Percentiles rank a stretch among this genome's conserved stretches.
These are phyloP conservation scores for Tachuris rubrigastra DNA, from an alignment of 2,113 vertebrate genomes.

Conservation along the genomic window DNA sequence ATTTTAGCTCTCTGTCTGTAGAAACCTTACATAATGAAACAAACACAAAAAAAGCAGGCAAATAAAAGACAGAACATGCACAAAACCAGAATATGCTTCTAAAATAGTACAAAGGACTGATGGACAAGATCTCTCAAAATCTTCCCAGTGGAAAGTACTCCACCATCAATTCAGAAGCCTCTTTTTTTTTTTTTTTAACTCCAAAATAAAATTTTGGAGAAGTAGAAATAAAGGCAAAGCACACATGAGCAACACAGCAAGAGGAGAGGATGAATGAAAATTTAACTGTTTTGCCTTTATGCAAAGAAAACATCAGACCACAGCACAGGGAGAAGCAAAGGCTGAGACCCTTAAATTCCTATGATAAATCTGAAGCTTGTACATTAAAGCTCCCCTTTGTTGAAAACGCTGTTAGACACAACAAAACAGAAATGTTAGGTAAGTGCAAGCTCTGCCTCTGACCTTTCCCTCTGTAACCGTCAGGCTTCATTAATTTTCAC, in stretches of 20 bases:
- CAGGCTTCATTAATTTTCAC: conserved; percentile 82
- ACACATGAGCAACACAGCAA: not conserved
- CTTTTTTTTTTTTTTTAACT: not conserved
- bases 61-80: not conserved
- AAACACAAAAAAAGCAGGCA: not conserved
- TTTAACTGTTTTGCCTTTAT: conserved; percentile 15
- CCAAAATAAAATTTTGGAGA: not conserved
- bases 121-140: not conserved
- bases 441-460: conserved; percentile 73
- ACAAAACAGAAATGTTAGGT: conserved; percentile 74
- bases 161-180: not conserved
- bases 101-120: not conserved
- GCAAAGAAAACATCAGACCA: conserved; percentile 35
- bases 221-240: conserved; percentile 1
- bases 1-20: not conserved
- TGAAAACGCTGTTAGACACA: conserved; percentile 72
- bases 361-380: conserved; percentile 63
- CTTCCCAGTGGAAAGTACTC: not conserved
- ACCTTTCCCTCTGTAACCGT: conserved; percentile 78
- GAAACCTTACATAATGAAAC: not conserved
- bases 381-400: conserved; percentile 68
- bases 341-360: conserved; percentile 62
- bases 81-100: not conserved
- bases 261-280: not conserved
- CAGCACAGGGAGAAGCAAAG: conserved; percentile 43